A percentile compares a stretch with the other conserved stretches of the same genome.
Conservation (phyloP, 2,113 vertebrate species). For the Cyphomyrus plagiostoma region DNA sequence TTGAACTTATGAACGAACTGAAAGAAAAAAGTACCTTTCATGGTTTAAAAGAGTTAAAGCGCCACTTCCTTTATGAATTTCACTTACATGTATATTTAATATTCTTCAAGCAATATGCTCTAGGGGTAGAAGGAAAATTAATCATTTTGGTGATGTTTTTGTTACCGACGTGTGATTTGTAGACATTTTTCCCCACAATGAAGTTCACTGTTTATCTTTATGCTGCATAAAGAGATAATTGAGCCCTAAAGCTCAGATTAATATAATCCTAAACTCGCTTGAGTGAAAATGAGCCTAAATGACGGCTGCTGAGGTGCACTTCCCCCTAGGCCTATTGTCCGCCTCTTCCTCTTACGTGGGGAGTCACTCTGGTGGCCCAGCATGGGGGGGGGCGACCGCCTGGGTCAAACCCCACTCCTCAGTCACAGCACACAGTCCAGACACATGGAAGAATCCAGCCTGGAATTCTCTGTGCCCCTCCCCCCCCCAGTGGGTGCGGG, state of each 20-base stretch:
- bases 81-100: not conserved
- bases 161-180: not conserved
- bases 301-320: not conserved
- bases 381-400: slow-evolving; percentile 22
- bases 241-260: not conserved
- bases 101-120: not conserved
- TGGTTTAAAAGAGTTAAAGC: not conserved
- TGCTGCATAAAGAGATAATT: not conserved
- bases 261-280: not conserved
- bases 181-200: not conserved
- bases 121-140: not conserved
- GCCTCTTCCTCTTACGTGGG: not conserved
- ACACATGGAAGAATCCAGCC: not conserved
- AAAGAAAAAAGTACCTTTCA: not conserved
- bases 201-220: not conserved
- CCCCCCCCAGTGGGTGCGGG: not conserved
- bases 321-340: not conserved
- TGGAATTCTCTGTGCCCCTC: not conserved
- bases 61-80: not conserved
- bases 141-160: not conserved
- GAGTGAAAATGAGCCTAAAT: not conserved
- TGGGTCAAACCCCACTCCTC: not conserved
- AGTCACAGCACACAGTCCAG: not conserved
- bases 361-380: not conserved
- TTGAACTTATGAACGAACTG: not conserved